These are phyloP conservation scores for Choloepus hoffmanni DNA, from an alignment of 2,113 vertebrate species.

Conservation along the genomic window DNA sequence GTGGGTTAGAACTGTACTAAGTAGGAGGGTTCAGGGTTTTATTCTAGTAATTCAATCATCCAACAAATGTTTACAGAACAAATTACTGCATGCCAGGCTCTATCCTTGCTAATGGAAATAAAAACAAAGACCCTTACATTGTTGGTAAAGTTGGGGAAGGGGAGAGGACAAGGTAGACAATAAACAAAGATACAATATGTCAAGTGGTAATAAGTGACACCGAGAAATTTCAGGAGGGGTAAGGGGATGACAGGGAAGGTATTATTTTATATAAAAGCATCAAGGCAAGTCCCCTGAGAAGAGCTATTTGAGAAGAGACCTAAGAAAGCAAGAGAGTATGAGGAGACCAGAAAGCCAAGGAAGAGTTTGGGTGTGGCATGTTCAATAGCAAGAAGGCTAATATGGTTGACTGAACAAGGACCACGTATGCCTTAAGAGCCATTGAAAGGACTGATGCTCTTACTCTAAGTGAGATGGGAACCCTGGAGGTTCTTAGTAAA, in stretches of 20 bases:
- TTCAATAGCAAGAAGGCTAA: background rate
- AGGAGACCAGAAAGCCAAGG: background rate
- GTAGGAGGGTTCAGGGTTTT: background rate
- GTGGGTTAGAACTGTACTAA: background rate
- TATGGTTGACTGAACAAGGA: background rate
- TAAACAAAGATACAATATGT: background rate
- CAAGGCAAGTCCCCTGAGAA: background rate
- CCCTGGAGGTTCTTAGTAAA: background rate
- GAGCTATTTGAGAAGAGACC: background rate
- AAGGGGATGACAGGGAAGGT: background rate
- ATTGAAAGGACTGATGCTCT: background rate
- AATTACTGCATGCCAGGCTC: background rate
- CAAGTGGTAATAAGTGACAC: background rate
- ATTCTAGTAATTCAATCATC: background rate
- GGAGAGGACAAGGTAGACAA: background rate
- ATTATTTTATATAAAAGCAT: background rate
- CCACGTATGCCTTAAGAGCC: too few species aligned
- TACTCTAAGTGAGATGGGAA: background rate
- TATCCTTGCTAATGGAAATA: background rate
- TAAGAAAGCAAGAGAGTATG: background rate
- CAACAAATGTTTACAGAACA: background rate
- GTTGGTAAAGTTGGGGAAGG: background rate
- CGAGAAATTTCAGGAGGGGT: background rate
- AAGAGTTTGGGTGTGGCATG: background rate
- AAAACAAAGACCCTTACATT: background rate